phyloP scores from a whole-genome alignment of 2,113 vertebrate genomes.

The Corythaixoides concolor region DNA sequence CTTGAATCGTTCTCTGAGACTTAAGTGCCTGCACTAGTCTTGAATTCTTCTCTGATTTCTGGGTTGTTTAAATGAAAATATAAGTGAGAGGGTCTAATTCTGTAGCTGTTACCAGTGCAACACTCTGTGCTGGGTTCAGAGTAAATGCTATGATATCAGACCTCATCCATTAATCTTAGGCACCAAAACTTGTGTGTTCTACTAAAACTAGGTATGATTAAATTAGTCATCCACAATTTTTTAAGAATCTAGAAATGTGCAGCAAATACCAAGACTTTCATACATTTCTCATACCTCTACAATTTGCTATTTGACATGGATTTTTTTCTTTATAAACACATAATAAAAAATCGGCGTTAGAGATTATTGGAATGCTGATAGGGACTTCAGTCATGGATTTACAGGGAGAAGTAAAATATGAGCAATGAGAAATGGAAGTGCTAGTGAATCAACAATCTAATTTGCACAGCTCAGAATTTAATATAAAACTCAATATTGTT shows the following conservation, averaged over 20 bases:
- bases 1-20: not conserved
- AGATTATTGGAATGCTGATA: constrained; percentile 24
- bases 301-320: not conserved
- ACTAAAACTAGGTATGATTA: not conserved
- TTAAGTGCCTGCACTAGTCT: not conserved
- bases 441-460: constrained; percentile 43
- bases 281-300: not conserved
- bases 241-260: not conserved
- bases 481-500: constrained; percentile 49
- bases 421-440: constrained; percentile 51
- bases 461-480: constrained; percentile 53
- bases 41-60: not conserved
- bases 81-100: not conserved
- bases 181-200: not conserved
- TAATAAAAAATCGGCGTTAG: not conserved
- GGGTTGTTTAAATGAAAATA: not conserved
- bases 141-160: not conserved
- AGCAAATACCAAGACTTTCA: not conserved
- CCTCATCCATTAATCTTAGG: not conserved
- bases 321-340: constrained; percentile 10
- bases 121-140: not conserved
- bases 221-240: not conserved
- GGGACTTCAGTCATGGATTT: constrained; percentile 28
- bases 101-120: not conserved
- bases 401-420: constrained; percentile 29